phyloP scores from a whole-genome alignment of 1,140 invertebrate genomes.

The Rhopalosiphum padi region DNA sequence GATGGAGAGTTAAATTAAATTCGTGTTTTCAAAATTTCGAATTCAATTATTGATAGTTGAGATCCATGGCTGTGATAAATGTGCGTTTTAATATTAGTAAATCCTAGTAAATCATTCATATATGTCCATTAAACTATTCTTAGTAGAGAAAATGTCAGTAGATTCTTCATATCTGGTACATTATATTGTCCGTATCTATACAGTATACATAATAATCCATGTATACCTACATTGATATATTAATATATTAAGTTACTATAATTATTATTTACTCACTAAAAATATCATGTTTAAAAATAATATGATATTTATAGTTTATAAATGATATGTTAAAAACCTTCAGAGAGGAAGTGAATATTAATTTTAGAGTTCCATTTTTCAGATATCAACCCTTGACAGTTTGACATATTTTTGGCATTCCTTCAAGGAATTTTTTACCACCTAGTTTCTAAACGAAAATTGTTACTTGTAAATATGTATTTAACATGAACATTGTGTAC shows the following conservation, averaged over 20 bases:
- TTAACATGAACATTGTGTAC: not conserved
- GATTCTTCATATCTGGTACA: not conserved
- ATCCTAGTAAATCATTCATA: too few relatives aligned
- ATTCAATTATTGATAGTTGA: not conserved
- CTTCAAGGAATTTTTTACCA: not conserved
- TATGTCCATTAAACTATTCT: too few relatives aligned
- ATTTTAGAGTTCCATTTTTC: slow-evolving; percentile 20
- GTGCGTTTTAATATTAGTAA: not conserved
- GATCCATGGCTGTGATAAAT: not conserved
- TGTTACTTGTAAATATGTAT: not conserved
- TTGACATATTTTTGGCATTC: slow-evolving; percentile 12
- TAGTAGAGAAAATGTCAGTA: too few relatives aligned
- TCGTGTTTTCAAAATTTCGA: not conserved
- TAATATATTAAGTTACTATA: slow-evolving; percentile 8
- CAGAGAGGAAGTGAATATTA: not conserved
- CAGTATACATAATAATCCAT: not conserved
- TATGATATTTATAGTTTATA: slow-evolving; percentile 2
- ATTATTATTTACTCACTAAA: not conserved
- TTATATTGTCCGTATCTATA: not conserved
- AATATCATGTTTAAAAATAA: not conserved
- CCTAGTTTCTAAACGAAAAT: not conserved
- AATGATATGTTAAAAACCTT: not conserved
- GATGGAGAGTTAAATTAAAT: not conserved
- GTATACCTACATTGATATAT: not conserved
- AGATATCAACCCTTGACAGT: slow-evolving; percentile 32